Percentiles rank a stretch among this genome's conserved stretches.
Evolutionary conservation across 2,797 vertebrate species (phyloP).

Genomic region (Tokudaia tokunoshimensis): DNA sequence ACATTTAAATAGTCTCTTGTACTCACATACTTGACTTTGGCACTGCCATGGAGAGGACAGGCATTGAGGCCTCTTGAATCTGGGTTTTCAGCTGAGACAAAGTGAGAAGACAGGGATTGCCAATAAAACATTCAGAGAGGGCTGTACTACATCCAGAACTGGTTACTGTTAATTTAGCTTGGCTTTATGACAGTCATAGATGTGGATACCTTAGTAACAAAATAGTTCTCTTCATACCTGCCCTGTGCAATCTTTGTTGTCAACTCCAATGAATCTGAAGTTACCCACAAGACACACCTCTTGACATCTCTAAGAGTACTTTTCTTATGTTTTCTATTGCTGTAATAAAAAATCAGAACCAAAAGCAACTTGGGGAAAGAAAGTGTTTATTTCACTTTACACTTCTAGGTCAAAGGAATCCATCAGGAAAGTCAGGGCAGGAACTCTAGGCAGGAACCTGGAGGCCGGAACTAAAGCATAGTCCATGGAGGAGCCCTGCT

Average conservation of each 20-base stretch:
- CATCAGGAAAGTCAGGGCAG: background rate
- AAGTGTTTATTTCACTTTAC: background rate
- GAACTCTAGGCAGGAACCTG: background rate
- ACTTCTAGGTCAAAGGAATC: background rate
- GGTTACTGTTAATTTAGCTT: background rate
- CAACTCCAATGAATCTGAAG: background rate
- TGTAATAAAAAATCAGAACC: background rate
- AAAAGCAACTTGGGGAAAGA: background rate
- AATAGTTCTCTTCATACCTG: background rate
- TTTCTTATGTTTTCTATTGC: background rate
- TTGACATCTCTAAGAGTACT: background rate
- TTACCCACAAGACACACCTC: background rate
- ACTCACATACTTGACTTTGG: background rate
- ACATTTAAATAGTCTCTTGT: background rate
- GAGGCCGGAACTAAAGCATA: background rate
- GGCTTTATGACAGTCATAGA: background rate
- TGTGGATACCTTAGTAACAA: background rate
- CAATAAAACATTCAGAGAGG: background rate
- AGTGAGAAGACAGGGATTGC: background rate
- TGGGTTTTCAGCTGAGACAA: constrained; percentile 16
- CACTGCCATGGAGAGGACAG: background rate
- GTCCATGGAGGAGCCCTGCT: background rate
- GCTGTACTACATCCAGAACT: background rate
- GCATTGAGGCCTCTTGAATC: background rate
- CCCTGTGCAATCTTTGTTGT: background rate